Evolutionary conservation across 30 jellyfish, hydroid and myxozoan species (phyloP), one percentile per base, ranked within the genome.

Genomic region (Hydra vulgaris): DNA sequence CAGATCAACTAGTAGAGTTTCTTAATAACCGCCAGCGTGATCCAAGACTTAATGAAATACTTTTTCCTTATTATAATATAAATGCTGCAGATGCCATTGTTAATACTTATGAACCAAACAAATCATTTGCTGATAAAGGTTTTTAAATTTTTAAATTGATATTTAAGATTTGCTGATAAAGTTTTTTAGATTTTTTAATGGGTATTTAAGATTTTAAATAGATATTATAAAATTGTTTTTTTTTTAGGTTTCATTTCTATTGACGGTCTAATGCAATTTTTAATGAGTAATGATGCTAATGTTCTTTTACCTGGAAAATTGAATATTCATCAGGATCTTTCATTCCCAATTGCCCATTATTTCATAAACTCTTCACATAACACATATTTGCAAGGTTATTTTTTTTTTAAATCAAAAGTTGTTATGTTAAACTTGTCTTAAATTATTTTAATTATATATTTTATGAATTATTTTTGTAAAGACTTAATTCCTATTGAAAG

Each of bases 341-440:
- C 94, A 55, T 85, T 80, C 40, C 97, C 99, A 18, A 71, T 94
- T 15, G 72, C 95, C 26, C 97, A 94, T 69, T 94, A 94, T 70
- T 94, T 88, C 80, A 85, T 94, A 21, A 87, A 94, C 78, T 94
- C 99, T 25, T 94, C 99, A 12, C 99, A 94, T 72, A 94, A 94
- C 83, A 94, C 99, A n/a, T 94, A 94, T 72, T 81, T 94, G 21
- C 79, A 72, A 26, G 96, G 99, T 87, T 27, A 27, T 88, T 70
- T 0, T 0, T n/a, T 79, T 69, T 66, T n/a, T n/a, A n/a, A n/a
- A n/a, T n/a, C n/a, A n/a, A n/a, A n/a, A n/a, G n/a, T n/a, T n/a
- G n/a, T n/a, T n/a, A n/a, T n/a, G n/a, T n/a, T n/a, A n/a, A n/a
- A n/a, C n/a, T n/a, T n/a, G n/a, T n/a, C n/a, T n/a, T n/a, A n/a